These are phyloP conservation scores for Drosophila pandora DNA, from an alignment of 1,140 invertebrate genomes.

Conservation along the genomic window DNA sequence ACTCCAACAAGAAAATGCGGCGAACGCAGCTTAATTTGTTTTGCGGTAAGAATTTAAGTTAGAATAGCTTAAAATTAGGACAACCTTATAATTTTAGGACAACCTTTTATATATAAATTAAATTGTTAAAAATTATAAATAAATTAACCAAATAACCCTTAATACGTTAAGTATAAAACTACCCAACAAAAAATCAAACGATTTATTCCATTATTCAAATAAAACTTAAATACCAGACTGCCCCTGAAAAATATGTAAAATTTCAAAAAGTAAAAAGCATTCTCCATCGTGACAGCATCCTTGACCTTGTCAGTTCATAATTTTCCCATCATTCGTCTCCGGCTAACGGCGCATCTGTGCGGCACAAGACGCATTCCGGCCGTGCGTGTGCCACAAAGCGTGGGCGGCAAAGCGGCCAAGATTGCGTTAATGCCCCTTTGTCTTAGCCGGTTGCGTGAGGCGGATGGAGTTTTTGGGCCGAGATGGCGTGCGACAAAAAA, in stretches of 20 bases:
- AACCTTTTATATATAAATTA: too few species aligned
- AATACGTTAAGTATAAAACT: background rate
- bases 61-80: background rate
- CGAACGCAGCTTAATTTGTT: slow-evolving; percentile 42
- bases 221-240: background rate
- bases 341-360: slow-evolving; percentile 42
- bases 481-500: slow-evolving; percentile 62
- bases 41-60: slow-evolving; percentile 55
- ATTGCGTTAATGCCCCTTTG: slow-evolving; percentile 73
- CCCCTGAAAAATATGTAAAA: background rate
- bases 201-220: background rate
- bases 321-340: slow-evolving; percentile 62
- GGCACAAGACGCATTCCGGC: slow-evolving; percentile 23
- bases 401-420: slow-evolving; percentile 43
- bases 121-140: too few species aligned
- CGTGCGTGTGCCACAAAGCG: slow-evolving; percentile 55
- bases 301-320: slow-evolving; percentile 63
- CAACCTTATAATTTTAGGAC: too few species aligned
- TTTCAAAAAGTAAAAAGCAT: slow-evolving; percentile 5
- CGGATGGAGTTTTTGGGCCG: background rate
- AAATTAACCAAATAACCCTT: too few species aligned
- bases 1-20: slow-evolving; percentile 68
- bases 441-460: slow-evolving; percentile 57
- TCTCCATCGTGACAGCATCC: slow-evolving; percentile 29
- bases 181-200: background rate